phyloP scores from a whole-genome alignment of 2,113 vertebrate species.

The Dascyllus trimaculatus region DNA sequence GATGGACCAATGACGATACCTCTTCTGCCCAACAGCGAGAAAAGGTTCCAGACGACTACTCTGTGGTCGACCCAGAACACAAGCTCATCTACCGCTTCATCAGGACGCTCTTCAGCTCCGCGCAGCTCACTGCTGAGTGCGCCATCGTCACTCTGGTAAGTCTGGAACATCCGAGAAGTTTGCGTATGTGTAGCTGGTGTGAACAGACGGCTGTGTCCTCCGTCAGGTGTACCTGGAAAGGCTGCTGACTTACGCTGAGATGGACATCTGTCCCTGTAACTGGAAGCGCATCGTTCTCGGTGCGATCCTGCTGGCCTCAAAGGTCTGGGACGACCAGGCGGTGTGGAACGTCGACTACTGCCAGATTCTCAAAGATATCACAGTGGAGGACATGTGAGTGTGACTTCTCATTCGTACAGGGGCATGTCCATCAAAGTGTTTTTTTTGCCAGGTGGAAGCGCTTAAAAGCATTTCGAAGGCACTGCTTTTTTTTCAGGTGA shows the following conservation, averaged over 20 bases:
- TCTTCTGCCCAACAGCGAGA: constrained; percentile 88
- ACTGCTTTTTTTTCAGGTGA: too few relatives aligned
- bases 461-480: too few relatives aligned
- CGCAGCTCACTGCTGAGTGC: constrained; percentile 98
- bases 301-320: constrained; percentile 96
- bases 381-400: constrained; percentile 95
- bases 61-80: constrained; percentile 96
- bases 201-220: not conserved
- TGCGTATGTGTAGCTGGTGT: not conserved
- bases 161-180: not conserved
- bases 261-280: constrained; percentile 98
- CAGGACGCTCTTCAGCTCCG: constrained; percentile 96
- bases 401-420: not conserved
- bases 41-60: constrained; percentile 96
- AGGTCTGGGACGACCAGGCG: constrained; percentile 99
- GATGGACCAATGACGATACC: not conserved
- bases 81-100: constrained; percentile 99
- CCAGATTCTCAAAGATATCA: constrained; percentile 97
- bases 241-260: constrained; percentile 96
- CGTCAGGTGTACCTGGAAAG: constrained; percentile 96
- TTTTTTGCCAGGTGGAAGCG: too few relatives aligned
- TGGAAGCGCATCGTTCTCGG: constrained; percentile 98
- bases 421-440: too few relatives aligned
- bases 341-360: constrained; percentile 99
- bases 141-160: constrained; percentile 98